Base-by-base conservation (phyloP, 1,140 invertebrate species). In the Dreissena rostriformis region DNA sequence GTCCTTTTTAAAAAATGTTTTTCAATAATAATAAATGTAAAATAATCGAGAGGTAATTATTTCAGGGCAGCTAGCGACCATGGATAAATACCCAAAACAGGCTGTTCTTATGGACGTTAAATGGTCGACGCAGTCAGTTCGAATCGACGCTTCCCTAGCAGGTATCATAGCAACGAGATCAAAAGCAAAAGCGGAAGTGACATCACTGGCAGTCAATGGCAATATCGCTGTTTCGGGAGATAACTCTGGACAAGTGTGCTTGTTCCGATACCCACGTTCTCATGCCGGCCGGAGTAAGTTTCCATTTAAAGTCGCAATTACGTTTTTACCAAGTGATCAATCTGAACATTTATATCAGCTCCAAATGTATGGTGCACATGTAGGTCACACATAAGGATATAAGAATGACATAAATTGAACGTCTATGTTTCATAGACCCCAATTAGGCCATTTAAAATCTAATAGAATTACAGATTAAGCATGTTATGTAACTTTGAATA, bases 241-340 rank as follows among this genome's bases (percentile, higher is more conserved):
- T 65, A 84, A 66, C n/a, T 82, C 73, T 55, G 90, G 90, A 19
- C 74, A 87, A 15, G 29, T 90, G 15, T 86, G 88, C 61, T 77
- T 91, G 4, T 89, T 87, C 70, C 74, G 85, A 61, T 88, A 87
- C 63, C 90, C 90, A 0, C 88, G 87, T n/a, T n/a, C n/a, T n/a
- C 29, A 72, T 57, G 14, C 82, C 78, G 39, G 75, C 81, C 67
- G 88, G 88, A 29, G 89, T 89, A 82, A 77, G 78, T 75, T 67
- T 24, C 26, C 19, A 28, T 28, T 73, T 19, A 22, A 11, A 22
- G 65, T 67, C 10, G n/a, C 19, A 15, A 22, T 67, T 24, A 67
- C 12, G 28, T 11, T 67, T 11, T 22, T 14, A 67, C 11, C n/a
- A 15, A 26, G 65, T 49, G 22, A 22, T 8, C 22, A 65, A 65